These are phyloP conservation scores for Hydrotaea cyrtoneurina DNA, from an alignment of 2,888 invertebrate genomes.

Conservation along the genomic window DNA sequence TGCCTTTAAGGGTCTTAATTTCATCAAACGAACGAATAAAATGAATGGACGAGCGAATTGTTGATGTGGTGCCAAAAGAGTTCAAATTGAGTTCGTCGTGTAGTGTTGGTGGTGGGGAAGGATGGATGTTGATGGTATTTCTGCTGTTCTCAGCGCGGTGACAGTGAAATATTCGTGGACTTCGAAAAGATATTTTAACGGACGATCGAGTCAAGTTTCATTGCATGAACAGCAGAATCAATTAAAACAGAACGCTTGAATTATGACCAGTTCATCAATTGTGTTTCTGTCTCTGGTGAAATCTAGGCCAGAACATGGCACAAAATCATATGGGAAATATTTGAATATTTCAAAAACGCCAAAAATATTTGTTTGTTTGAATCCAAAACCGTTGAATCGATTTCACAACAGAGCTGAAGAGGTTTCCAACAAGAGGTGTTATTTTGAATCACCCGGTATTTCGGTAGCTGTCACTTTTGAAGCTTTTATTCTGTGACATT, in stretches of 20 bases:
- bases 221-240: background rate
- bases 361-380: too few species aligned
- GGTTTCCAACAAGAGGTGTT: too few species aligned
- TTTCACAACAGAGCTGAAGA: too few species aligned
- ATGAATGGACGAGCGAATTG: conserved; percentile 46
- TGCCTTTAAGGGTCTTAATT: conserved; percentile 55
- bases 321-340: too few species aligned
- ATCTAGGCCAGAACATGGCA: too few species aligned
- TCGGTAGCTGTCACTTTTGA: too few species aligned
- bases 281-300: background rate
- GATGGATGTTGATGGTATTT: too few species aligned
- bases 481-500: too few species aligned
- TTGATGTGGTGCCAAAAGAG: conserved; percentile 59
- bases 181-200: background rate
- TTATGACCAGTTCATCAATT: background rate
- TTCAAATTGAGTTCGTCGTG: background rate
- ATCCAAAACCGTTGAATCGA: too few species aligned
- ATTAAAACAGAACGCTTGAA: conserved; percentile 3
- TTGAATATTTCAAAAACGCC: too few species aligned
- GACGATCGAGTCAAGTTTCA: background rate
- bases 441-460: too few species aligned
- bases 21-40: conserved; percentile 42
- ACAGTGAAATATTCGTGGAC: background rate
- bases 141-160: background rate
- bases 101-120: background rate